Evolutionary conservation across 2,113 vertebrate genomes (phyloP).

Genomic region (Pachycephala philippinensis): DNA sequence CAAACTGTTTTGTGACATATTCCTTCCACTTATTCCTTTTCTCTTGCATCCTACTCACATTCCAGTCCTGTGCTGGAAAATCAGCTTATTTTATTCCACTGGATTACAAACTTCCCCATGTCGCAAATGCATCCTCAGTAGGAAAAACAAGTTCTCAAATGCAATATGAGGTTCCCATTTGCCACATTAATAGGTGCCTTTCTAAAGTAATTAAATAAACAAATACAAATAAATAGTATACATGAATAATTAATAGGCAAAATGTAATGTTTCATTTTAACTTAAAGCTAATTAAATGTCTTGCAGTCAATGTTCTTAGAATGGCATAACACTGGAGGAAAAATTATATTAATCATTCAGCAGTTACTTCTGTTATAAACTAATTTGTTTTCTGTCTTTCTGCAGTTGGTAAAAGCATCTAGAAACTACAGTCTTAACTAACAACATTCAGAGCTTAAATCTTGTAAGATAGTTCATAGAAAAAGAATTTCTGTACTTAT

Average conservation of each 20-base stretch:
- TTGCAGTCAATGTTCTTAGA: neutral
- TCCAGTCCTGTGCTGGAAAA: neutral
- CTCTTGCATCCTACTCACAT: neutral
- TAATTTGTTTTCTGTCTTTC: neutral
- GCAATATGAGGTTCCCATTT: neutral
- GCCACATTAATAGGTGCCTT: neutral
- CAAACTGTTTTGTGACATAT: neutral
- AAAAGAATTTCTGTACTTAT: neutral
- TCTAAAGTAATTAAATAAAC: conserved; percentile 1
- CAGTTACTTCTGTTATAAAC: neutral
- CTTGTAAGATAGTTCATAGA: neutral
- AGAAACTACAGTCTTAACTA: neutral
- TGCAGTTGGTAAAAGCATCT: neutral
- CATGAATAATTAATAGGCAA: neutral
- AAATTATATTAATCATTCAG: neutral
- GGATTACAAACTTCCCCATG: neutral
- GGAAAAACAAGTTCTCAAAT: neutral
- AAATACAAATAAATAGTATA: neutral
- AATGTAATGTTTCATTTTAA: conserved; percentile 12
- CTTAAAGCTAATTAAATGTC: neutral
- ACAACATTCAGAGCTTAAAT: neutral
- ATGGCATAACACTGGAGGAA: neutral
- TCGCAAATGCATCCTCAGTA: neutral
- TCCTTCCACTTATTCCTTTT: neutral
- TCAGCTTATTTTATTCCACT: neutral